Evolutionary conservation across 1,140 invertebrate genomes (phyloP), one percentile per base, ranked within the genome.

Genomic region (Littorina saxatilis): DNA sequence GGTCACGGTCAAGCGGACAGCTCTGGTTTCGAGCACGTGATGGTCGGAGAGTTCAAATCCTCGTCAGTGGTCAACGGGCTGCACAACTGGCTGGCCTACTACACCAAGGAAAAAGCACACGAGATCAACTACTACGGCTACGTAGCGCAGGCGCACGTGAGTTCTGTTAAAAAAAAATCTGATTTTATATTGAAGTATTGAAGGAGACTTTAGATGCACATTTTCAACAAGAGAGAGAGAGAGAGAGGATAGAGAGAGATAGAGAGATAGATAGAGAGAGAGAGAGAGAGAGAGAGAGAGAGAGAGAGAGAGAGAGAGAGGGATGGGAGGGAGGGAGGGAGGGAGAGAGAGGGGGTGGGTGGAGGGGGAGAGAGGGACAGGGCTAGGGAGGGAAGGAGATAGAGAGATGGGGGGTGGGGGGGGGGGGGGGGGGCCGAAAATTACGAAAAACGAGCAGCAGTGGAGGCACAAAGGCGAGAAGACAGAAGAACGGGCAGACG

Each of bases 21-120:
- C 35, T 88, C 85, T 73, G 92, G 91, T 4, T 93, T 92, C 83
- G 93, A 93, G 79, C 93, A 93, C 86, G 91, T 93, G 11, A 92
- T 92, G 85, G 88, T 91, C 37, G 93, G 93, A 32, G 93, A 93
- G 84, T 84, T 80, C 52, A 81, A 79, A 87, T 87, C 79, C 66
- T 81, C 29, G 58, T 70, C 83, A 4, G 74, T 83, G n/a, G 89
- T 93, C 11, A 89, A 90, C 78, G 93, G 93, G 0, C 92, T 93
- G 63, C 93, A 93, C 83, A 91, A 91, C 80, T 93, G 92, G 92
- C 82, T 92, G 4, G 85, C 90, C 17, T 91, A 89, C 82, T 93
- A 92, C 82, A 75, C 87, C 17, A 87, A 90, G 52, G 92, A 93
- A 77, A 89, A 89, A 68, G 39, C 72, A 15, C 88, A 90, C 13